Conservation (phyloP, 2,888 invertebrate species). For the Tortrix viridana region DNA sequence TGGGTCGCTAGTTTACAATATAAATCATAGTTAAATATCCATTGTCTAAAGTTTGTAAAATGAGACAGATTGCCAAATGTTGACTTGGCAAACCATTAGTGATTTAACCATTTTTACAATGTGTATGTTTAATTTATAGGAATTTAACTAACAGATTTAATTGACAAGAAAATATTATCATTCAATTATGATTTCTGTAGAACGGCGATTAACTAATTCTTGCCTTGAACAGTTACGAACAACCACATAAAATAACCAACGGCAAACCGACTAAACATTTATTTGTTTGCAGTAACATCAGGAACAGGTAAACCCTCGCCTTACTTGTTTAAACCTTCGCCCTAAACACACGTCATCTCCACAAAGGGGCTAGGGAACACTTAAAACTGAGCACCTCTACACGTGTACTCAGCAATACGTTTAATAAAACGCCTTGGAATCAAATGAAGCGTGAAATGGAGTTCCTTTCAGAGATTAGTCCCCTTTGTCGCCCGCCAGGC, state of each 20-base stretch:
- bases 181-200: too few species aligned
- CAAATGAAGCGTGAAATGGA: slow-evolving; percentile 76
- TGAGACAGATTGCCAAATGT: too few species aligned
- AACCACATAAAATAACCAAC: background rate
- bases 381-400: slow-evolving; percentile 32
- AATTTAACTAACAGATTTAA: too few species aligned
- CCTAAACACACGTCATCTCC: slow-evolving; percentile 36
- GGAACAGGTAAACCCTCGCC: background rate
- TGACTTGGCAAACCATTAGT: too few species aligned
- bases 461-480: slow-evolving; percentile 74
- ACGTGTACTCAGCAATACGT: slow-evolving; percentile 49
- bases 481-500: slow-evolving; percentile 64
- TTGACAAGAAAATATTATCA: too few species aligned
- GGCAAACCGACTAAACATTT: background rate
- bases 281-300: slow-evolving; percentile 3
- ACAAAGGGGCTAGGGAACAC: slow-evolving; percentile 41
- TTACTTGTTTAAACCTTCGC: slow-evolving; percentile 20
- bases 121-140: too few species aligned
- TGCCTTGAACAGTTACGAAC: too few species aligned
- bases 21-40: too few species aligned
- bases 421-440: slow-evolving; percentile 61
- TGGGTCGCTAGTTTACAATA: too few species aligned
- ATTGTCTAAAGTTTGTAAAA: too few species aligned
- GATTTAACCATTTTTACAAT: too few species aligned
- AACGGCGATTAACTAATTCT: too few species aligned